phyloP scores from a whole-genome alignment of 2,888 invertebrate genomes.

The Nomada fucata region DNA sequence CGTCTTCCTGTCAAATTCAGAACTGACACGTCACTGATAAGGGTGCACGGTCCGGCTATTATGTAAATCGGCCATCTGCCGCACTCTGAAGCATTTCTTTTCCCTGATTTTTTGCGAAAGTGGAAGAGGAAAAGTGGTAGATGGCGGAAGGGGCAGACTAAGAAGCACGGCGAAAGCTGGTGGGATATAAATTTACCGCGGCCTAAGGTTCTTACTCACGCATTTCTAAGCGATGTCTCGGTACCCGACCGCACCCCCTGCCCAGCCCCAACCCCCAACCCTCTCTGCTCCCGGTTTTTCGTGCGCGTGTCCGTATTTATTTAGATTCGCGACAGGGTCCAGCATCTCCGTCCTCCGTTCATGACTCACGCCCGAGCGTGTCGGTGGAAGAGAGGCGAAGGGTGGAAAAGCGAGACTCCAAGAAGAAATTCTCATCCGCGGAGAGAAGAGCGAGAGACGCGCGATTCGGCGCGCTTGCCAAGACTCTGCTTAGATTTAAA shows the following conservation, averaged over 20 bases:
- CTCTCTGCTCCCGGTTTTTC: constrained; percentile 52
- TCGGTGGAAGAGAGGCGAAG: background rate
- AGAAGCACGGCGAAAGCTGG: constrained; percentile 19
- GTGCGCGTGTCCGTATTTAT: constrained; percentile 74
- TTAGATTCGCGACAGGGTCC: constrained; percentile 77
- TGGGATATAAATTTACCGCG: constrained; percentile 73
- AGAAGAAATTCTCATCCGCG: constrained; percentile 31
- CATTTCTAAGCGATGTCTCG: constrained; percentile 78
- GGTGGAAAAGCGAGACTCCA: background rate
- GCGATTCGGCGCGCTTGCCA: constrained; percentile 60
- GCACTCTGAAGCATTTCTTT: too few relatives aligned
- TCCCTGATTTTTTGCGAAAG: background rate
- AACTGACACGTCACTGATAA: too few relatives aligned
- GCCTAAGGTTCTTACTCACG: constrained; percentile 75
- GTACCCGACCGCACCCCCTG: constrained; percentile 59
- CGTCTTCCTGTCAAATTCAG: too few relatives aligned
- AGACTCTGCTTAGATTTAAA: constrained; percentile 66
- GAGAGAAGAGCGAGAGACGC: constrained; percentile 14
- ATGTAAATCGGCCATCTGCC: too few relatives aligned
- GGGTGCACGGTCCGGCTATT: too few relatives aligned
- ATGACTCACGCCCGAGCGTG: constrained; percentile 54
- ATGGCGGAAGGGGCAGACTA: constrained; percentile 1
- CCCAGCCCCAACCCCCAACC: constrained; percentile 56
- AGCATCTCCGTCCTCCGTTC: constrained; percentile 44
- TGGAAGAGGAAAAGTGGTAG: background rate